Evolutionary conservation across 1,140 invertebrate species (phyloP).

Genomic region (Alviniconcha marisindica): DNA sequence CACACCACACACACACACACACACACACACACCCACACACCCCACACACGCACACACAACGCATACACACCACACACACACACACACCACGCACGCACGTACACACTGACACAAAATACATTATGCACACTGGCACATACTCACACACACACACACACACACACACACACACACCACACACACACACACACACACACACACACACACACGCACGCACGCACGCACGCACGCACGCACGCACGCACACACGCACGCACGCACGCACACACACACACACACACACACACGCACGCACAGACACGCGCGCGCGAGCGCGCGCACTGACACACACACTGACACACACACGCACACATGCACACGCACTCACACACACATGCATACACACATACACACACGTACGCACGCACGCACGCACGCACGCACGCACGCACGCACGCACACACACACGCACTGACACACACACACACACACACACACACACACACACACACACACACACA

Average conservation of each 20-base stretch:
- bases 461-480: neutral
- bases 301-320: neutral
- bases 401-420: neutral
- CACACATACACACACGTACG: constrained; percentile 7
- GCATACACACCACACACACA: too few species aligned
- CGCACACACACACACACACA: neutral
- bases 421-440: constrained; percentile 8
- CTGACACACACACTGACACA: neutral
- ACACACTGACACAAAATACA: neutral
- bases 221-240: neutral
- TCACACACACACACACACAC: neutral
- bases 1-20: constrained; percentile 15
- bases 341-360: neutral
- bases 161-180: neutral
- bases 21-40: neutral
- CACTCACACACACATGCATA: neutral
- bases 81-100: too few species aligned
- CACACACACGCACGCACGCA: constrained; percentile 2
- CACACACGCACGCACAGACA: neutral
- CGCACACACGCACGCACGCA: neutral
- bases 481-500: neutral
- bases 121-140: neutral
- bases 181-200: constrained; percentile 5
- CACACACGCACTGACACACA: neutral
- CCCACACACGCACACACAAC: neutral